A percentile compares a stretch with the other conserved stretches of the same genome.
Evolutionary conservation across 2,888 invertebrate genomes (phyloP).

Genomic region (Euplexia lucipara): DNA sequence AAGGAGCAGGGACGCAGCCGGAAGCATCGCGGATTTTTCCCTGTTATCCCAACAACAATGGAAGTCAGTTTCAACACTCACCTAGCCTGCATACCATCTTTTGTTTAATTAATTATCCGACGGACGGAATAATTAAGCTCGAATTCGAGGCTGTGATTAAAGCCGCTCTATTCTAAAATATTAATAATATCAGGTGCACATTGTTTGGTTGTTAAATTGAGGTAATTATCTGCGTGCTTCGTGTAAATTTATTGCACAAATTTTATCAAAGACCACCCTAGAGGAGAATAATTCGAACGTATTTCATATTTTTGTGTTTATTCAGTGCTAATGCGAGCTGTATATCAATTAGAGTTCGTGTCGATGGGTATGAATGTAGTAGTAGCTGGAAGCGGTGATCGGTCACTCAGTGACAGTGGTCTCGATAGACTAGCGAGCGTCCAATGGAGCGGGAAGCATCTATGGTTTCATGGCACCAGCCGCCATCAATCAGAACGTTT

Average conservation of each 20-base stretch:
- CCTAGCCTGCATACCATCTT: conserved; percentile 81
- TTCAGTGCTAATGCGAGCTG: conserved; percentile 56
- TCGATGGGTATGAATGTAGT: conserved; percentile 70
- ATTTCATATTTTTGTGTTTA: conserved; percentile 65
- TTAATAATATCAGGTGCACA: conserved; percentile 82
- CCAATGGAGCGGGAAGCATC: conserved; percentile 75
- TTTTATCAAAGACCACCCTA: conserved; percentile 72
- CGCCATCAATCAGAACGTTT: conserved; percentile 86
- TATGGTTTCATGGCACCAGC: conserved; percentile 80
- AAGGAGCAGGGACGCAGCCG: conserved; percentile 74
- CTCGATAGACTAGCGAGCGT: conserved; percentile 75
- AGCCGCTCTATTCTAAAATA: conserved; percentile 77
- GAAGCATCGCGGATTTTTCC: conserved; percentile 86
- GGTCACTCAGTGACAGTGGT: conserved; percentile 81
- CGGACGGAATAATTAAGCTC: conserved; percentile 86
- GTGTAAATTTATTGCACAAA: conserved; percentile 75
- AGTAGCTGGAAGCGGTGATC: conserved; percentile 73
- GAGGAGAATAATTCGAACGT: conserved; percentile 68
- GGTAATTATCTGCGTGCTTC: conserved; percentile 76
- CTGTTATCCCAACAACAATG: conserved; percentile 85
- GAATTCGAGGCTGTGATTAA: conserved; percentile 82
- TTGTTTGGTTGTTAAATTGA: conserved; percentile 80
- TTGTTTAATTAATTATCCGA: conserved; percentile 88
- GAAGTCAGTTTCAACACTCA: conserved; percentile 79
- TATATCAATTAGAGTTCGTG: conserved; percentile 66